These are phyloP conservation scores for Chlorodrepanis virens DNA, from an alignment of 2,113 vertebrate genomes.

Conservation along the genomic window DNA sequence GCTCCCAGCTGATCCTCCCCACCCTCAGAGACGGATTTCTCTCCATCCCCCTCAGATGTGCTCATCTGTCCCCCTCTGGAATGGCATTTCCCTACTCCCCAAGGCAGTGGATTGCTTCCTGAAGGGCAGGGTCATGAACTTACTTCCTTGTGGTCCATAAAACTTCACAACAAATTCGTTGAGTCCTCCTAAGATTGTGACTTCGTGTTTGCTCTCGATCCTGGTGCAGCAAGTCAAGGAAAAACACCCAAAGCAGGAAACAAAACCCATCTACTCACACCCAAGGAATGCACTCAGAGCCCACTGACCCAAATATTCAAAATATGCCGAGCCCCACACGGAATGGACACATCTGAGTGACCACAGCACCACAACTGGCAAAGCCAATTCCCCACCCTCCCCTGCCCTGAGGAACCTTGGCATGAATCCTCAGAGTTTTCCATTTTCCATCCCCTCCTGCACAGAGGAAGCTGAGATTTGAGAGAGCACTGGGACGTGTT, in stretches of 20 bases:
- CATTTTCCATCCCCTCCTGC: neutral
- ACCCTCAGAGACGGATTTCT: neutral
- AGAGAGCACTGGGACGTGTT: accelerated
- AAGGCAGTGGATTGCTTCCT: neutral
- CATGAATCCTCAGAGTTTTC: neutral
- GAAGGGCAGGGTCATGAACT: constrained; percentile 66
- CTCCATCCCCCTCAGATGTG: neutral
- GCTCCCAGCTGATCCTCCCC: neutral
- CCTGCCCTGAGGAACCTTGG: neutral
- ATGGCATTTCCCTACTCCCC: neutral
- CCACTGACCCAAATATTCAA: neutral
- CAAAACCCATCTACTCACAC: neutral
- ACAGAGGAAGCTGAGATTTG: accelerated
- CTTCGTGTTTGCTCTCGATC: constrained; percentile 99
- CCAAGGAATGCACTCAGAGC: neutral
- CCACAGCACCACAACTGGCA: neutral
- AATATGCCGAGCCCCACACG: accelerated
- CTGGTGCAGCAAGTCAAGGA: constrained; percentile 78
- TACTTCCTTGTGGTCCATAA: constrained; percentile 99
- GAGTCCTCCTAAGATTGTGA: constrained; percentile 98
- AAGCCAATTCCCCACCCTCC: neutral
- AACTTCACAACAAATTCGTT: constrained; percentile 99
- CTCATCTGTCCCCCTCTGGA: neutral
- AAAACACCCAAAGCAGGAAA: constrained; percentile 46
- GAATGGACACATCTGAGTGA: neutral